These are phyloP conservation scores for Copsychus sechellarum DNA, from an alignment of 2,113 vertebrate species.

Conservation along the genomic window DNA sequence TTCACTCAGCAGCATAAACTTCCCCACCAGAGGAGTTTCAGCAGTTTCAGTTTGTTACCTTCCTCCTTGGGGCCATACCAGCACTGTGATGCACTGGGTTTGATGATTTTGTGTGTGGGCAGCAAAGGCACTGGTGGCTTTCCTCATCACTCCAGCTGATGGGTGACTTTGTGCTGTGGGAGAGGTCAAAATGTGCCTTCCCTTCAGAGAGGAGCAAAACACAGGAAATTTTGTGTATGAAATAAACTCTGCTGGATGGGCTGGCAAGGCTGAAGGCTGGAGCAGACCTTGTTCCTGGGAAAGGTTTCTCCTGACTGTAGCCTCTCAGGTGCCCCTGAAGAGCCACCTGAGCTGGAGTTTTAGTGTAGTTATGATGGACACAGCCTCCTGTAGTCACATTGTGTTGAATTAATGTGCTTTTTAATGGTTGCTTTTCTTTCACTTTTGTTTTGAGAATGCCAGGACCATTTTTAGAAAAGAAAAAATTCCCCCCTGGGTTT, in stretches of 20 bases:
- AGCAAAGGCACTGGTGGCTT: not conserved
- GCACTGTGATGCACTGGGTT: not conserved
- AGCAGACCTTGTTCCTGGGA: not conserved
- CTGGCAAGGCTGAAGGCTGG: not conserved
- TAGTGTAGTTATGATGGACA: not conserved
- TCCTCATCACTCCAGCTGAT: not conserved
- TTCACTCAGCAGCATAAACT: not conserved
- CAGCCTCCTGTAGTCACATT: not conserved
- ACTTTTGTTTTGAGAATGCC: conserved; percentile 28
- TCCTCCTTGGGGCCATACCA: not conserved
- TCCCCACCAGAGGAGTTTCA: not conserved
- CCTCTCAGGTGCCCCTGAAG: rapidly evolving
- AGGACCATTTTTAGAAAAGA: not conserved
- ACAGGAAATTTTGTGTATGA: not conserved
- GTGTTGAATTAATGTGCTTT: not conserved
- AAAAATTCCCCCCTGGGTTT: not conserved
- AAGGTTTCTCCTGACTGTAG: not conserved
- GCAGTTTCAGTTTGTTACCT: not conserved
- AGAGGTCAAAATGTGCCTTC: not conserved
- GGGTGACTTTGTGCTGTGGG: not conserved
- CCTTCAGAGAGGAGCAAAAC: not conserved
- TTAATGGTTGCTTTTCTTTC: not conserved
- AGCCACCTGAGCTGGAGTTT: not conserved
- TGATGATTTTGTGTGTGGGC: not conserved
- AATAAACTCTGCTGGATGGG: not conserved